phyloP scores from a whole-genome alignment of 2,888 invertebrate genomes.

The Tetranychus piercei region DNA sequence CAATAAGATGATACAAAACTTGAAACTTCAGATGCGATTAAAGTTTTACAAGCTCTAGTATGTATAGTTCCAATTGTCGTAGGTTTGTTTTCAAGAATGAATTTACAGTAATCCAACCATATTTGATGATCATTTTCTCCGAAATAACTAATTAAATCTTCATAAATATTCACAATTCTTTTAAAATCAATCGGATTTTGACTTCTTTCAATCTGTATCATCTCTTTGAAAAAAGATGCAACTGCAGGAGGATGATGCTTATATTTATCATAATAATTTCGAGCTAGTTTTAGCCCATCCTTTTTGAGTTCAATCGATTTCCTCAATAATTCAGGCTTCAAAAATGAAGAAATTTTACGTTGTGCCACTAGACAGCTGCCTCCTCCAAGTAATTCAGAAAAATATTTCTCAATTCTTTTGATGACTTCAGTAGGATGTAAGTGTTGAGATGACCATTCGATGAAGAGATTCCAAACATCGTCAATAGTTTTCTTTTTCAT shows the following conservation, averaged over 20 bases:
- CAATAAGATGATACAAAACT: background rate
- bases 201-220: background rate
- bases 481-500: background rate
- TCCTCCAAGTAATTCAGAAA: too few species aligned
- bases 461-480: conserved; percentile 5
- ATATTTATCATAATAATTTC: conserved; percentile 11
- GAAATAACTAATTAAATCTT: background rate
- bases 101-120: conserved; percentile 10
- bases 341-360: background rate
- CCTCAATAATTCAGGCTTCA: conserved; percentile 4
- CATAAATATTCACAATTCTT: background rate
- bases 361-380: background rate
- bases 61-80: background rate
- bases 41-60: background rate
- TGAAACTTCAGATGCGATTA: background rate
- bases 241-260: background rate
- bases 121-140: conserved; percentile 2
- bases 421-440: background rate
- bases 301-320: background rate
- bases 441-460: background rate
- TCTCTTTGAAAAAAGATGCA: background rate
- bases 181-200: background rate
- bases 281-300: background rate
- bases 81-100: background rate
- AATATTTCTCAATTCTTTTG: background rate